Percentiles rank a stretch among this genome's conserved stretches.
These are phyloP conservation scores for Pollachius pollachius DNA, from an alignment of 2,113 vertebrate genomes.

Conservation along the genomic window DNA sequence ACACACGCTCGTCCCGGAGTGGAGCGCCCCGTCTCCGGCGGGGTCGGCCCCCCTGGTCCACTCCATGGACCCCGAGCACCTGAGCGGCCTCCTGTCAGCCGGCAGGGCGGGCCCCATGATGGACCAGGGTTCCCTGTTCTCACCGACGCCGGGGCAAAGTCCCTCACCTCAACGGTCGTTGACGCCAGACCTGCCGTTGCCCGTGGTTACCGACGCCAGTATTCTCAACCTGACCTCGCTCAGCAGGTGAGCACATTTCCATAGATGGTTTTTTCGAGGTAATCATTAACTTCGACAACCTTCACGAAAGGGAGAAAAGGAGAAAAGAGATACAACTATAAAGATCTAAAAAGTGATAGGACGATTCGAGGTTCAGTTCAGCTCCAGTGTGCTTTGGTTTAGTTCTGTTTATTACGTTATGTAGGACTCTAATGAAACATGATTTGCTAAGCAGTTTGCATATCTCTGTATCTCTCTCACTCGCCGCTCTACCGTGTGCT, in stretches of 20 bases:
- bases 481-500: conserved; percentile 13
- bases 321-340: background rate
- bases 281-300: background rate
- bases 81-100: conserved; percentile 76
- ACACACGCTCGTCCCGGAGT: conserved; percentile 80
- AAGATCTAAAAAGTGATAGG: too few relatives aligned
- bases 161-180: conserved; percentile 67
- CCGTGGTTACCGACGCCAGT: conserved; percentile 72
- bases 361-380: background rate
- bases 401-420: too few relatives aligned
- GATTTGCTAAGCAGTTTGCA: background rate
- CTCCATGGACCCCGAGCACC: conserved; percentile 78
- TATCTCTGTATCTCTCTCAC: conserved; percentile 29
- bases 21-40: conserved; percentile 79
- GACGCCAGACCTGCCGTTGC: conserved; percentile 68
- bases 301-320: background rate
- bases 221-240: conserved; percentile 72
- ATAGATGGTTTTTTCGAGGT: background rate
- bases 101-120: conserved; percentile 71
- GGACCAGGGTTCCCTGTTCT: conserved; percentile 77
- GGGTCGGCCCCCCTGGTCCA: conserved; percentile 77
- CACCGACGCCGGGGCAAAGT: conserved; percentile 64
- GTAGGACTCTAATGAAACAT: background rate
- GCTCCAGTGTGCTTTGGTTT: background rate
- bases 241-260: conserved; percentile 56